Conservation (phyloP, 2,797 vertebrate species). For the Notoglanidium macrostoma region DNA sequence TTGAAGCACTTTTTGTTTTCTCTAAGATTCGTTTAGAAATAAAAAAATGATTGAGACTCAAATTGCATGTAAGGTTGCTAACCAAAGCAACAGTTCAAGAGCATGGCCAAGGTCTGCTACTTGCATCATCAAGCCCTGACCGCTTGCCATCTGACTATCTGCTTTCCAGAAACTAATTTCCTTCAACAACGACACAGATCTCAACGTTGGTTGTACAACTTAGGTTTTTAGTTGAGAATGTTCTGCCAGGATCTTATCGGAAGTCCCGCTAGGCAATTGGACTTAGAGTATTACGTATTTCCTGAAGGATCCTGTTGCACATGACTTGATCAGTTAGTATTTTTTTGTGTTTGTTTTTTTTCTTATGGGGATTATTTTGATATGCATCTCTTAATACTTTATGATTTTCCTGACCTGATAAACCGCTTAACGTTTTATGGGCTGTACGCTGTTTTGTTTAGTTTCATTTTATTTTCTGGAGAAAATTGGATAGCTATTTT, state of each 20-base stretch:
- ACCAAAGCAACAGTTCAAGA: not conserved
- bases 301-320: not conserved
- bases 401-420: not conserved
- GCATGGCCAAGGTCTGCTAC: not conserved
- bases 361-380: conserved; percentile 4
- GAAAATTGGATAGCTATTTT: conserved; percentile 62
- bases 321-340: not conserved
- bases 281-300: not conserved
- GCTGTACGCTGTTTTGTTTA: conserved; percentile 66
- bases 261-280: not conserved
- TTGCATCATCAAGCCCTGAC: not conserved
- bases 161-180: not conserved
- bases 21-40: not conserved
- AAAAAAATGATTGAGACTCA: not conserved
- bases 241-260: not conserved
- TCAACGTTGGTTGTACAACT: not conserved
- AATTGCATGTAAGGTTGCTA: not conserved
- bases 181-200: not conserved
- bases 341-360: not conserved
- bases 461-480: conserved; percentile 54
- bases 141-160: not conserved
- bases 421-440: conserved; percentile 52
- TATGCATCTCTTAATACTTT: conserved; percentile 12
- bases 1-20: not conserved
- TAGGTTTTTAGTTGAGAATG: not conserved